Evolutionary conservation across 1,140 invertebrate species (phyloP), one percentile per base, ranked within the genome.

Genomic region (Stegodyphus mimosarum): DNA sequence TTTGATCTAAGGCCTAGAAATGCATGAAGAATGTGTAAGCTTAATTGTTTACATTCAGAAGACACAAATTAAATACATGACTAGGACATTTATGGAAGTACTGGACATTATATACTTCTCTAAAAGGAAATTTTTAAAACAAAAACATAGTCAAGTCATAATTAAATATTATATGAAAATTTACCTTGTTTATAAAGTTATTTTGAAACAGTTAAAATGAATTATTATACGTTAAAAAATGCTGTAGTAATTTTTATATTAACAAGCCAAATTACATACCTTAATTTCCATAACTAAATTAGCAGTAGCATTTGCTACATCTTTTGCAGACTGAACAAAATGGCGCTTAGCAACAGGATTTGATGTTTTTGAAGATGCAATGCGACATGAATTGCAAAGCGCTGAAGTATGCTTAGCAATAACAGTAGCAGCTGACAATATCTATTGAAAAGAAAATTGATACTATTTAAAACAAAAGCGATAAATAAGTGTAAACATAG

Each of bases 321-420:
- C 96, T 90, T 98, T 98, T 49, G 98, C 98, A 85, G 96, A 96
- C 89, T 99, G 97, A 17, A 99, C 97, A 90, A 99, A 99, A 89
- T 99, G 97, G 86, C 97, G 91, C 90, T 99, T 99, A 63, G 97
- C 96, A 33, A 96, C 95, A 0, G 97, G 95, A 91, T 99, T 98
- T 74, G 92, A 94, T 5, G 96, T 98, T 90, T 95, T 96, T 72
- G 95, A 95, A 13, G 97, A 98, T 0, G 98, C 98, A 5, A 95
- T 92, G 18, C 98, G 93, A 90, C 98, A 99, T 51, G 97, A 95
- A 89, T 97, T 98, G 90, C 98, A 99, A 15, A 99, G 91, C 11
- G 97, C 94, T 87, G 96, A 98, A 0, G 98, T 99, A 90, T 99
- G 96, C 90, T 98, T 98, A 6, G 98, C 98, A 77, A 99, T 97